Evolutionary conservation across 2,888 invertebrate species (phyloP).

Genomic region (Sarcophaga variegata): DNA sequence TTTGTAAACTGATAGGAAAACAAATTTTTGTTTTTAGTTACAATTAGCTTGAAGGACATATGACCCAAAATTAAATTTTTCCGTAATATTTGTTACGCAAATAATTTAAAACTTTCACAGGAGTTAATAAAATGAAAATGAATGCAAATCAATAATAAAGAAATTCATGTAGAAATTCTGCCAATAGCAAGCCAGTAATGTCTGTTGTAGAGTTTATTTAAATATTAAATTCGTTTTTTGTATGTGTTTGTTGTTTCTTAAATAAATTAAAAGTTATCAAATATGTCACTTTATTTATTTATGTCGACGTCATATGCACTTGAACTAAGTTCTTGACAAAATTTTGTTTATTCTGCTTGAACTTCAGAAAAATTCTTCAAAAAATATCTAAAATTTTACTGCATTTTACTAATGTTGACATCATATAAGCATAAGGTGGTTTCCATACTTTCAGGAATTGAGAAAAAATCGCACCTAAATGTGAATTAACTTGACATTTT

Average conservation of each 20-base stretch:
- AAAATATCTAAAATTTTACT: neutral
- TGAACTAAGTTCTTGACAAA: constrained; percentile 8
- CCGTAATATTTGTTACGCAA: too few relatives aligned
- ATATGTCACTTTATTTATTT: neutral
- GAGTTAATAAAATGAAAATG: too few relatives aligned
- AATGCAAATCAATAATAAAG: too few relatives aligned
- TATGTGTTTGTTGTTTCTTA: neutral
- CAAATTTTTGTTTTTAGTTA: too few relatives aligned
- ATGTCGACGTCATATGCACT: neutral
- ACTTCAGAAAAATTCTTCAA: neutral
- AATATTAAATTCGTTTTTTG: neutral
- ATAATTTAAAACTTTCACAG: too few relatives aligned
- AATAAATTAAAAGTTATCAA: neutral
- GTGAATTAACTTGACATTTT: too few relatives aligned
- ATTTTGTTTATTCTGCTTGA: constrained; percentile 16
- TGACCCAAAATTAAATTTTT: too few relatives aligned
- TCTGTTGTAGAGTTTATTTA: neutral
- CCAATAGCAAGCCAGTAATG: too few relatives aligned
- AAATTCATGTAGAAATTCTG: too few relatives aligned
- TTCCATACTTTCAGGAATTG: neutral
- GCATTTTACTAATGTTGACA: neutral
- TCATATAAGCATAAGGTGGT: neutral
- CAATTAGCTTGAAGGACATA: too few relatives aligned
- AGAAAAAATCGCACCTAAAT: too few relatives aligned
- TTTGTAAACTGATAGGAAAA: too few relatives aligned